Conservation (phyloP, 2,797 vertebrate genomes). For the Zalophus californianus region DNA sequence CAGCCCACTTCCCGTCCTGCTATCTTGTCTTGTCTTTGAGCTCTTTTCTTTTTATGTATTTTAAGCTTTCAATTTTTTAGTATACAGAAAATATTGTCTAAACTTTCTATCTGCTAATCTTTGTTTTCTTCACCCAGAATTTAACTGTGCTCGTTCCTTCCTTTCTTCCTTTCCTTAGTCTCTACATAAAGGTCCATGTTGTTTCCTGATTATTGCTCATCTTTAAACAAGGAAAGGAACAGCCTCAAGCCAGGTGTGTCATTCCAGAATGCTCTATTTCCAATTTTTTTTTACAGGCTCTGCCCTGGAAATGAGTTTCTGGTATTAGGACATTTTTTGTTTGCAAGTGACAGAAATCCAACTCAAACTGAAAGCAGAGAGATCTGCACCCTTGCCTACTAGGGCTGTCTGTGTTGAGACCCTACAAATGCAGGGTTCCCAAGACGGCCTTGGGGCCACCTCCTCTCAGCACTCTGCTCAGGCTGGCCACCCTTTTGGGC, state of each 20-base stretch:
- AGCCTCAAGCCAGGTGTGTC: not conserved
- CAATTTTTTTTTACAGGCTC: not conserved
- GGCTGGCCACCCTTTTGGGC: not conserved
- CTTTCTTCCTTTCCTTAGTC: not conserved
- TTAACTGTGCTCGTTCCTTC: not conserved
- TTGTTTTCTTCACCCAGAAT: not conserved
- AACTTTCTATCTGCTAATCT: not conserved
- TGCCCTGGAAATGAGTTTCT: not conserved
- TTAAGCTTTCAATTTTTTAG: not conserved
- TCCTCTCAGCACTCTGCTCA: not conserved
- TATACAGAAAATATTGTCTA: not conserved
- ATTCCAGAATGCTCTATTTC: not conserved
- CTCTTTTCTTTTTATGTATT: not conserved
- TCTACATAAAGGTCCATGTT: not conserved
- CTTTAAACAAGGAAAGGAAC: not conserved
- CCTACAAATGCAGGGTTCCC: not conserved
- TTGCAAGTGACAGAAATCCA: not conserved
- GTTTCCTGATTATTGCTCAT: not conserved
- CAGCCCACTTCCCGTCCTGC: not conserved
- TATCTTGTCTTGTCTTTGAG: not conserved
- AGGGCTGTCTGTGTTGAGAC: no score
- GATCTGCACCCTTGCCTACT: rapidly evolving
- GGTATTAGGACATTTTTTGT: not conserved
- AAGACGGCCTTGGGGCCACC: not conserved
- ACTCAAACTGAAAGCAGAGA: not conserved